phyloP scores from a whole-genome alignment of 1,140 invertebrate species.

The Hylyphantes graminicola region DNA sequence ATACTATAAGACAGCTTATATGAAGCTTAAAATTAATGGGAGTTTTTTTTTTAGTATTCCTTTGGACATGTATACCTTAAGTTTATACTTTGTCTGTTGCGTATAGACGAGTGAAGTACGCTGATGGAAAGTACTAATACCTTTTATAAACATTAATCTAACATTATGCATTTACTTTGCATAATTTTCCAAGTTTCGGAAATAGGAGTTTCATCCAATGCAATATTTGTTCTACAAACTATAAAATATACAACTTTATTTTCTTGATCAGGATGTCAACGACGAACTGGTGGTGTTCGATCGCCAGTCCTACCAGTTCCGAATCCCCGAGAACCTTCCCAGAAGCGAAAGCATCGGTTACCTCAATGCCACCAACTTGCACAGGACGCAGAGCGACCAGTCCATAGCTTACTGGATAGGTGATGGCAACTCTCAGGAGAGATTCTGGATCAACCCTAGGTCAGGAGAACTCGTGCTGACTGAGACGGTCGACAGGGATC shows the following conservation, averaged over 20 bases:
- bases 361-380: constrained; percentile 63
- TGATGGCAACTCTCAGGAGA: constrained; percentile 60
- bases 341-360: constrained; percentile 61
- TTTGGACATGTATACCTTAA: too few species aligned
- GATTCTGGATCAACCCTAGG: constrained; percentile 67
- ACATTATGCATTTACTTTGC: too few species aligned
- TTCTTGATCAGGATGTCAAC: constrained; percentile 61
- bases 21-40: too few species aligned
- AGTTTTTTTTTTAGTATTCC: too few species aligned
- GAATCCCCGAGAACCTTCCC: constrained; percentile 62
- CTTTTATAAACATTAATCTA: too few species aligned
- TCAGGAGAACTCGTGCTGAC: constrained; percentile 67
- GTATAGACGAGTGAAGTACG: too few species aligned
- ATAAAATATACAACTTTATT: background rate
- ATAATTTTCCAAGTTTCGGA: too few species aligned
- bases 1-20: too few species aligned
- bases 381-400: constrained; percentile 60
- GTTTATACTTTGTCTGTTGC: too few species aligned
- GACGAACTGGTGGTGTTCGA: constrained; percentile 64
- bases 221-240: too few species aligned
- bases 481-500: constrained; percentile 64
- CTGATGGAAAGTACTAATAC: too few species aligned
- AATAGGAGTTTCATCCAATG: too few species aligned
- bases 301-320: constrained; percentile 62
- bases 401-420: constrained; percentile 65